Evolutionary conservation across 2,888 invertebrate genomes (phyloP).

Genomic region (Harpalus rubripes): DNA sequence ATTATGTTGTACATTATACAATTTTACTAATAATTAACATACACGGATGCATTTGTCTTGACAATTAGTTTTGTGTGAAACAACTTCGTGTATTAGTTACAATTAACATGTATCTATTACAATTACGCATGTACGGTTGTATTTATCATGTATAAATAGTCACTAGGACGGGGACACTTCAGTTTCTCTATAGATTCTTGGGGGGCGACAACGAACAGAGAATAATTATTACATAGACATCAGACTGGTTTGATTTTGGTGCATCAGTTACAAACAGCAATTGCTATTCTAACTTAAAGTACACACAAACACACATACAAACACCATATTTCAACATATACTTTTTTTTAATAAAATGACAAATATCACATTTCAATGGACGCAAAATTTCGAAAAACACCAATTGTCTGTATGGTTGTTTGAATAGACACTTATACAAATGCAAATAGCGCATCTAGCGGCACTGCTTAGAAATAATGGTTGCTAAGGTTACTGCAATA

Average conservation of each 20-base stretch:
- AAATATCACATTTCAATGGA: constrained; percentile 66
- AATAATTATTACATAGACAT: constrained; percentile 28
- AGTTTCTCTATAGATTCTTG: constrained; percentile 39
- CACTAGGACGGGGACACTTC: constrained; percentile 46
- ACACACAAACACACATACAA: constrained; percentile 59
- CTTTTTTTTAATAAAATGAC: constrained; percentile 62
- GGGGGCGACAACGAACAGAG: constrained; percentile 51
- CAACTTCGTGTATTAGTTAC: constrained; percentile 41
- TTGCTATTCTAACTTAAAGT: constrained; percentile 33
- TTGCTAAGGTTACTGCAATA: too few relatives aligned
- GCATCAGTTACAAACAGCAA: constrained; percentile 51
- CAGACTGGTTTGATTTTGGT: constrained; percentile 47
- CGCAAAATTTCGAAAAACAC: constrained; percentile 67
- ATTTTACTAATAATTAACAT: constrained; percentile 63
- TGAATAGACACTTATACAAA: too few relatives aligned
- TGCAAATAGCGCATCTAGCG: too few relatives aligned
- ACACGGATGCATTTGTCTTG: constrained; percentile 53
- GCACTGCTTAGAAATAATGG: too few relatives aligned
- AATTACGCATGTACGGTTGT: constrained; percentile 27
- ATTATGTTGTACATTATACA: constrained; percentile 66
- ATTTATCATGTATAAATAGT: constrained; percentile 40
- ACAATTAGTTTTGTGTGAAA: constrained; percentile 41
- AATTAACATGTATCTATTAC: constrained; percentile 51
- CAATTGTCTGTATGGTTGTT: constrained; percentile 59
- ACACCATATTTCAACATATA: constrained; percentile 40